Base-by-base conservation (phyloP, 2,888 invertebrate species). In the Luffia ferchaultella region DNA sequence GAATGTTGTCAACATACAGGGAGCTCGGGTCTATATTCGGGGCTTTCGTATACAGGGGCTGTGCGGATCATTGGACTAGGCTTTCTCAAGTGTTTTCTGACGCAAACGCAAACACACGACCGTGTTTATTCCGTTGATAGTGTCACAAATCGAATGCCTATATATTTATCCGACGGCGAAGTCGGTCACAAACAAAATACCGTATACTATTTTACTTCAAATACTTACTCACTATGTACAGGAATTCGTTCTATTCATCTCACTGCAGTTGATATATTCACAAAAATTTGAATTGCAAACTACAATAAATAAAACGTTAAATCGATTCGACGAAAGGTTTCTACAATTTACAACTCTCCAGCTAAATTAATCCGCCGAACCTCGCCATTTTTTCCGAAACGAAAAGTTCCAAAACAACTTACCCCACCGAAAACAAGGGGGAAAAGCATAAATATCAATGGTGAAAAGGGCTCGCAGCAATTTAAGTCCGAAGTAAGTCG, bases 361-460 rank as follows among this genome's bases (percentile, higher is more conserved):
- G 70, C 72, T 72, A 76, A 71, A 72, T 75, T 76, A 73, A 74
- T 76, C 69, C 69, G 65, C 63, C 64, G 67, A 68, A 68, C 64
- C 65, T 64, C 57, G 65, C 66, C 62, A 64, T 66, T 69, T 65
- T 65, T 68, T 57, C 63, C 64, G 62, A 68, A 72, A 70, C 72
- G 68, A 65, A 70, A 76, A 74, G 72, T 77, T 76, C 68, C 63
- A 70, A 72, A 76, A 72, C 70, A 73, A 70, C 64, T 70, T 67
- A 65, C 66, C 70, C 70, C 67, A 68, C 59, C 63, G 67, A 68
- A 67, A 54, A 50, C 51, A 52, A 48, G 51, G 20, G 67, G 68
- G 69, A 71, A 72, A 72, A 71, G 63, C 71, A 77, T 77, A 77
- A 76, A 77, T 76, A 76, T 76, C 75, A 74, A 76, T 74, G 69